Evolutionary conservation across 1,140 invertebrate genomes (phyloP).

Genomic region (Dreissena rostriformis): DNA sequence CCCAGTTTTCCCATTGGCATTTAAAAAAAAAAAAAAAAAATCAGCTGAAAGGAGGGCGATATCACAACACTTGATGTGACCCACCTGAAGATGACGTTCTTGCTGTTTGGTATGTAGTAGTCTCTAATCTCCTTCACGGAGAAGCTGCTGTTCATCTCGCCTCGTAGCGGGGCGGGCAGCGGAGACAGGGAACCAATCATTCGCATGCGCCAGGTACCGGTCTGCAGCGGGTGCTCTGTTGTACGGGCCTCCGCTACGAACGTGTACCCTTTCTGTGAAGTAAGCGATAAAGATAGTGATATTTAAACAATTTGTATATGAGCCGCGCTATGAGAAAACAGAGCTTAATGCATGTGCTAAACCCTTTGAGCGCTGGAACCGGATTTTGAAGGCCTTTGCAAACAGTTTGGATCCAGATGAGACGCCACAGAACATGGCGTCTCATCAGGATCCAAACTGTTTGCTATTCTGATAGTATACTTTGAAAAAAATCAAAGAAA

Average conservation of each 20-base stretch:
- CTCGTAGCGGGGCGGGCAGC: constrained; percentile 70
- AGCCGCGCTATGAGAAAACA: neutral
- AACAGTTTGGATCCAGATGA: too few relatives aligned
- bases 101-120: constrained; percentile 79
- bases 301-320: too few relatives aligned
- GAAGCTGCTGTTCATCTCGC: constrained; percentile 78
- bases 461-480: too few relatives aligned
- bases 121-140: constrained; percentile 77
- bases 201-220: constrained; percentile 78
- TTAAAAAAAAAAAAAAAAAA: too few relatives aligned
- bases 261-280: constrained; percentile 78
- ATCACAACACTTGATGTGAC: too few relatives aligned
- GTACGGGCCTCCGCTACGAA: constrained; percentile 80
- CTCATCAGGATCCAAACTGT: too few relatives aligned
- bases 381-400: too few relatives aligned
- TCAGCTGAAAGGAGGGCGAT: too few relatives aligned
- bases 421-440: too few relatives aligned
- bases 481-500: too few relatives aligned
- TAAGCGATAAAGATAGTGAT: constrained; percentile 20
- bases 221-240: constrained; percentile 71
- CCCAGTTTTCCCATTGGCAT: too few relatives aligned
- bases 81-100: constrained; percentile 79
- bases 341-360: neutral
- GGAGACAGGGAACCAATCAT: constrained; percentile 79
- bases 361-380: too few relatives aligned